A percentile compares a stretch with the other conserved stretches of the same genome.
Conservation (phyloP, 2,888 invertebrate species). For the Marasmarcha lunaedactyla region DNA sequence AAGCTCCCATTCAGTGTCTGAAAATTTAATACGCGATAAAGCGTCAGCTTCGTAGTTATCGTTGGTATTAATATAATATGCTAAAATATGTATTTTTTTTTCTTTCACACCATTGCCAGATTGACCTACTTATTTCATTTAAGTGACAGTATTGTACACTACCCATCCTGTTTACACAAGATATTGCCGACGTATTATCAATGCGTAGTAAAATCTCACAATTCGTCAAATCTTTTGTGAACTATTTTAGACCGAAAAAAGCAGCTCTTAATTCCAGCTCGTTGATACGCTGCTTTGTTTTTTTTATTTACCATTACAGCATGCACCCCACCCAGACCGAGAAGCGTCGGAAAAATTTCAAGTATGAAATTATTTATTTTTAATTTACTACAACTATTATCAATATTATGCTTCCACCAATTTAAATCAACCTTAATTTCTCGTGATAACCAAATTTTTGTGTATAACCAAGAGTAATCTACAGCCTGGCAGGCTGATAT, state of each 20-base stretch:
- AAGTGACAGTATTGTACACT: constrained; percentile 15
- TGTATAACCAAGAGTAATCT: constrained; percentile 9
- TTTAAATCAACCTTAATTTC: constrained; percentile 3
- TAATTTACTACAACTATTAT: constrained; percentile 5
- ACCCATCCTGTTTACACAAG: constrained; percentile 18
- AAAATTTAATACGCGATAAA: constrained; percentile 10
- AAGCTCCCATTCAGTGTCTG: constrained; percentile 15
- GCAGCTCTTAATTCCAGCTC: too few species aligned
- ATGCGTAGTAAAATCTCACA: constrained; percentile 15
- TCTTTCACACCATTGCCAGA: constrained; percentile 16
- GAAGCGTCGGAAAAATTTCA: constrained; percentile 19
- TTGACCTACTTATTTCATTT: constrained; percentile 15
- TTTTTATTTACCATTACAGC: constrained; percentile 15
- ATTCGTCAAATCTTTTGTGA: not conserved
- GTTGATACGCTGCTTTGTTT: constrained; percentile 13
- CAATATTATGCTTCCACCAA: constrained; percentile 14
- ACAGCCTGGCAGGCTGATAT: constrained; percentile 11
- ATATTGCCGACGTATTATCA: constrained; percentile 18
- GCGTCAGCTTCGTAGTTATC: constrained; percentile 14
- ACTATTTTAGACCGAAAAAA: not conserved
- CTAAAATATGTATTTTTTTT: constrained; percentile 14
- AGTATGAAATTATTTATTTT: constrained; percentile 6
- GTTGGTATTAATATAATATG: constrained; percentile 16
- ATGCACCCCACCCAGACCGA: too few species aligned
- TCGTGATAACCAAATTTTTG: too few species aligned